phyloP scores from a whole-genome alignment of 2,888 invertebrate species.

The Patella pellucida region DNA sequence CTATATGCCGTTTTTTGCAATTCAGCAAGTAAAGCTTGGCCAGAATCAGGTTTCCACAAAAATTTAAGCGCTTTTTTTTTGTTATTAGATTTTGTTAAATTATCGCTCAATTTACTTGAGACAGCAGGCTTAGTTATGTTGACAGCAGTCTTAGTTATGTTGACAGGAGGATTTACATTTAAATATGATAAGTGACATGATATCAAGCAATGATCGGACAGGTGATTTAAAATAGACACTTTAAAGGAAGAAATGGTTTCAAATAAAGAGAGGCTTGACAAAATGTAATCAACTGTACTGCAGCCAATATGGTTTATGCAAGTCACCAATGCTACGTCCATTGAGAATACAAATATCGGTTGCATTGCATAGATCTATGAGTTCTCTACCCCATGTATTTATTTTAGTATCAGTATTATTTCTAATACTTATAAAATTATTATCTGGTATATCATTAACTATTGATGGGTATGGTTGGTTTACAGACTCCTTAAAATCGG shows the following conservation, averaged over 20 bases:
- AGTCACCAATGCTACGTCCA: constrained; percentile 24
- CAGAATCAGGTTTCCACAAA: no score
- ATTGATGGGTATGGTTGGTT: background rate
- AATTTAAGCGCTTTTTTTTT: no score
- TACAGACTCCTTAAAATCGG: background rate
- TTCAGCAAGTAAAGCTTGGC: no score
- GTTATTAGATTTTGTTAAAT: no score
- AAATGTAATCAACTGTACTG: constrained; percentile 25
- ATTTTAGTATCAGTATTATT: constrained; percentile 12
- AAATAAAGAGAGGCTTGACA: background rate
- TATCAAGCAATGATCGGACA: background rate
- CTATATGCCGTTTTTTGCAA: no score
- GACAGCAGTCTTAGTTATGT: no score
- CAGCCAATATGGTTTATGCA: constrained; percentile 15
- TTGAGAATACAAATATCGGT: constrained; percentile 23
- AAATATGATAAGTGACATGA: background rate
- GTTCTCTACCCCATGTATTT: constrained; percentile 20
- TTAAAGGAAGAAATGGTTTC: background rate
- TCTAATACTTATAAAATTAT: constrained; percentile 8
- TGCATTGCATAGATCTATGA: constrained; percentile 22
- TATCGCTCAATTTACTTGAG: no score
- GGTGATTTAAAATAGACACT: background rate
- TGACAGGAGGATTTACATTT: no score
- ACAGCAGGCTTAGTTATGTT: no score
- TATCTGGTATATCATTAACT: background rate